Conservation (phyloP, 2,888 invertebrate genomes). For the Acanthosoma haemorrhoidale region DNA sequence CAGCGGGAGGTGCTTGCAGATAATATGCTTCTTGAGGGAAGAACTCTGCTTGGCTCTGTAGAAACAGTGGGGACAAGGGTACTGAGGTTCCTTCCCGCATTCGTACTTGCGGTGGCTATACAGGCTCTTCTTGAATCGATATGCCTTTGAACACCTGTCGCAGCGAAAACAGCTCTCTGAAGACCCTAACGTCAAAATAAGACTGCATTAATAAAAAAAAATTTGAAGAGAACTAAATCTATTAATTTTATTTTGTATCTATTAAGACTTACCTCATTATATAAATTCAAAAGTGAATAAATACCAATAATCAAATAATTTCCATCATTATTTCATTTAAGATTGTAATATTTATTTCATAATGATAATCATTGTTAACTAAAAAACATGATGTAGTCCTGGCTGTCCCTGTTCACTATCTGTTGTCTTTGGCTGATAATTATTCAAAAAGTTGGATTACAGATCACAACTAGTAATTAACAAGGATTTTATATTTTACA, state of each 20-base stretch:
- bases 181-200: neutral
- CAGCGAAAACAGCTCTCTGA: constrained; percentile 3
- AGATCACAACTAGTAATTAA: too few relatives aligned
- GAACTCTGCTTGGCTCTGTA: constrained; percentile 38
- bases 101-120: constrained; percentile 47
- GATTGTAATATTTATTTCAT: too few relatives aligned
- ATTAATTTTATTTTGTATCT: neutral
- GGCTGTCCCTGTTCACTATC: too few relatives aligned
- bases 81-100: constrained; percentile 46
- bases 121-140: constrained; percentile 39
- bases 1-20: constrained; percentile 37
- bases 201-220: neutral
- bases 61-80: constrained; percentile 43
- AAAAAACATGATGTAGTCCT: too few relatives aligned
- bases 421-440: too few relatives aligned
- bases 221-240: neutral
- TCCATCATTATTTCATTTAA: too few relatives aligned
- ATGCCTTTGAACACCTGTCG: constrained; percentile 26
- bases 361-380: too few relatives aligned
- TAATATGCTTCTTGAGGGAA: constrained; percentile 37
- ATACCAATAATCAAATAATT: too few relatives aligned
- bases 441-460: too few relatives aligned
- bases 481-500: too few relatives aligned
- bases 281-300: too few relatives aligned
- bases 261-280: too few relatives aligned